Evolutionary conservation across 2,113 vertebrate species (phyloP).

Genomic region (Protobothrops mucrosquamatus): DNA sequence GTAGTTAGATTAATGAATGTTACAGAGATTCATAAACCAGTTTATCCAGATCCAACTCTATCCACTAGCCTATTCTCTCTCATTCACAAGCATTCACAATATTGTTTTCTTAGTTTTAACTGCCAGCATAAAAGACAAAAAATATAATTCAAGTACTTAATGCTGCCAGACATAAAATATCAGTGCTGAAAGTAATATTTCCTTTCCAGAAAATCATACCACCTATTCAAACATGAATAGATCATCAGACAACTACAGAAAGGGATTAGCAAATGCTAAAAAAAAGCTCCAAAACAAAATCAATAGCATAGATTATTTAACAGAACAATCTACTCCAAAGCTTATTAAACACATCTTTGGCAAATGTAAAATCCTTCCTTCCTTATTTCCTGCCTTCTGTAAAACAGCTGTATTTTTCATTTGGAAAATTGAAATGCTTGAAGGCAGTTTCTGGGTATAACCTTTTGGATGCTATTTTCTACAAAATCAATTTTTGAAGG

Average conservation of each 20-base stretch:
- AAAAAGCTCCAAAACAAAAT: background rate
- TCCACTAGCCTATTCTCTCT: background rate
- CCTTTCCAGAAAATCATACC: background rate
- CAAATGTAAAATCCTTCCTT: background rate
- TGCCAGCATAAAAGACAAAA: background rate
- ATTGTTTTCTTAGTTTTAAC: conserved; percentile 1
- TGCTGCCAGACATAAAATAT: background rate
- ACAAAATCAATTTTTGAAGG: background rate
- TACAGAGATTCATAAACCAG: too few relatives aligned
- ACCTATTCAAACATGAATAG: background rate
- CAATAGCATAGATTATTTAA: background rate
- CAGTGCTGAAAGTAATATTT: background rate
- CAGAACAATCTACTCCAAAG: background rate
- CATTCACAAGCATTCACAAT: background rate
- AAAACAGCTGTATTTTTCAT: background rate
- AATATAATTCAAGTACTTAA: conserved; percentile 6
- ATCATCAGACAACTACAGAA: background rate
- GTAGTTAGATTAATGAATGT: background rate
- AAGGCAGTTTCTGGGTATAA: conserved; percentile 14
- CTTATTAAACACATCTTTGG: background rate
- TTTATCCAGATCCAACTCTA: background rate
- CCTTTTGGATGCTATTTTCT: background rate
- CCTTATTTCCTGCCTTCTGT: background rate
- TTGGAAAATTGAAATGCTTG: conserved; percentile 2
- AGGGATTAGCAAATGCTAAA: conserved; percentile 10